A percentile compares a stretch with the other conserved stretches of the same genome.
Evolutionary conservation across 2,113 vertebrate species (phyloP).

Genomic region (Peromyscus polionotus): DNA sequence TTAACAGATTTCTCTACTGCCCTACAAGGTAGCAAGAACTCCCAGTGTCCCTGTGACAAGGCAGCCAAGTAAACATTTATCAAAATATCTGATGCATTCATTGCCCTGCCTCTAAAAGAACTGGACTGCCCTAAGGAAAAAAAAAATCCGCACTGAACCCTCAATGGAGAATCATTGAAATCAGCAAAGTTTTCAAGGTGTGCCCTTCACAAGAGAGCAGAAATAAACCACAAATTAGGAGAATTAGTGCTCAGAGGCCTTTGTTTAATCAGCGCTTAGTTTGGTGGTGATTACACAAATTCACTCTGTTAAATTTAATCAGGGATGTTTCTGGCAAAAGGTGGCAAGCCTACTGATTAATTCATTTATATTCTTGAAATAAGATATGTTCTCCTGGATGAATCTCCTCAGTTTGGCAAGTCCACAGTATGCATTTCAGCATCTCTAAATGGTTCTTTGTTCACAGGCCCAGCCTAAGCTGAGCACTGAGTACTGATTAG

Average conservation of each 20-base stretch:
- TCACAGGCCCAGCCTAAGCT: background rate
- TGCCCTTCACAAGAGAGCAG: conserved; percentile 75
- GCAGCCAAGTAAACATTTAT: background rate
- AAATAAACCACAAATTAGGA: conserved; percentile 71
- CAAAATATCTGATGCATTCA: background rate
- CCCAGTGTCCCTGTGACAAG: background rate
- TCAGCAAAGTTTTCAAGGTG: background rate
- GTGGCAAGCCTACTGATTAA: conserved; percentile 85
- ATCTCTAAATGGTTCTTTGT: conserved; percentile 62
- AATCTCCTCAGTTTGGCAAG: conserved; percentile 79
- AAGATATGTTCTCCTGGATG: conserved; percentile 81
- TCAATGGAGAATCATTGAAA: background rate
- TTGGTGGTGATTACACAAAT: conserved; percentile 82
- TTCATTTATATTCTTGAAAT: conserved; percentile 88
- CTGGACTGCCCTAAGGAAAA: background rate
- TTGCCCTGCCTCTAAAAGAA: background rate
- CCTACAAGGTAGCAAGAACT: background rate
- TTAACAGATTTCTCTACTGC: background rate
- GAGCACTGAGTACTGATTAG: conserved; percentile 54
- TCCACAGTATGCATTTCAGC: conserved; percentile 55
- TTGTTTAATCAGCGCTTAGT: conserved; percentile 84
- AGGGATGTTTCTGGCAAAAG: conserved; percentile 83
- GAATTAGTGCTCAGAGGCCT: conserved; percentile 78
- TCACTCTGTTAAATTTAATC: conserved; percentile 85
- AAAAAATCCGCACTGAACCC: background rate